phyloP scores from a whole-genome alignment of 1,140 invertebrate species.

The Melipona quadrifasciata region DNA sequence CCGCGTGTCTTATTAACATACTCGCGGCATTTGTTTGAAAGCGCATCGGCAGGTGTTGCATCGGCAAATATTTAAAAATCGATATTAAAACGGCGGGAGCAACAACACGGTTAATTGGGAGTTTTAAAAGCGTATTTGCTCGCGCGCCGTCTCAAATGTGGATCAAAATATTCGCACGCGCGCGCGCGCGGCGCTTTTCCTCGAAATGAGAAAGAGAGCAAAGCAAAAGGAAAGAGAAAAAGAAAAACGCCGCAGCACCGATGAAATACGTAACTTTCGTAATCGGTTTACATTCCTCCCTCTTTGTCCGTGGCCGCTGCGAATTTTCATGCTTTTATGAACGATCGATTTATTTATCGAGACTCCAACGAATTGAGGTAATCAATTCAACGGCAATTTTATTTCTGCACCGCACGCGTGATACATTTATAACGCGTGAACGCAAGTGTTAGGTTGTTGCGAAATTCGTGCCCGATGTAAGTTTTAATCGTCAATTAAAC shows the following conservation, averaged over 20 bases:
- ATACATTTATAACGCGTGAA: neutral
- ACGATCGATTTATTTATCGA: neutral
- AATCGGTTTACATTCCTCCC: neutral
- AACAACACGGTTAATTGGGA: neutral
- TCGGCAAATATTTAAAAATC: constrained; percentile 50
- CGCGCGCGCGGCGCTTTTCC: no score
- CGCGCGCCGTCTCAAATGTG: neutral
- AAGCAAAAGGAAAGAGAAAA: neutral
- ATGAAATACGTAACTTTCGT: neutral
- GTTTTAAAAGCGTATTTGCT: constrained; percentile 31
- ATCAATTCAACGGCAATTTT: neutral
- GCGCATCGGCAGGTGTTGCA: constrained; percentile 17
- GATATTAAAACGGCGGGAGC: constrained; percentile 9
- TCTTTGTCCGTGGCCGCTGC: neutral
- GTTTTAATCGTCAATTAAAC: no score
- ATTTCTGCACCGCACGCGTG: neutral
- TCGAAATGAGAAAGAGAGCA: neutral
- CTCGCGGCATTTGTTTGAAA: constrained; percentile 32
- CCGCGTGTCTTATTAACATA: constrained; percentile 38
- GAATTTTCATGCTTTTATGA: neutral
- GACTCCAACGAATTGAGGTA: neutral
- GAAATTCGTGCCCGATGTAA: no score
- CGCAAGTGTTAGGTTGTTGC: neutral
- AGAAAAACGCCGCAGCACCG: neutral
- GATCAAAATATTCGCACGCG: neutral